Base-by-base conservation (phyloP, 2,888 invertebrate genomes). In the Cosmia pyralina region DNA sequence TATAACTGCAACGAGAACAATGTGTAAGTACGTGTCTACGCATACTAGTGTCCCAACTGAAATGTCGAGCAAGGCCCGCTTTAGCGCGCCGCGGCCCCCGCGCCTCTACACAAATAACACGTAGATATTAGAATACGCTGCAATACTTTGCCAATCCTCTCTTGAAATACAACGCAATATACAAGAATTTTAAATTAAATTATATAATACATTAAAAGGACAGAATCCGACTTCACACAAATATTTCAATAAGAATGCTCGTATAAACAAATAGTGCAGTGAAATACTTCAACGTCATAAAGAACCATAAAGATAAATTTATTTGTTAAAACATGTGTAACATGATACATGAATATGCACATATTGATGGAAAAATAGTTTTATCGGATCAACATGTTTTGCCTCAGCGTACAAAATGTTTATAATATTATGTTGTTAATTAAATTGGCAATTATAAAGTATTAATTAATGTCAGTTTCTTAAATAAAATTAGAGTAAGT, bases 21-120 rank as follows among this genome's bases (percentile, higher is more conserved):
- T 85, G 69, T 82, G 77, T 69, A 76, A 77, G 77, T 70, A 82
- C 85, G 85, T 85, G 85, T 78, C 84, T 80, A 75, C 75, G 85
- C 85, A 85, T 85, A 85, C 77, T 70, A 66, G 79, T 77, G 68
- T 38, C 60, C 38, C 46, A 64, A 59, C 71, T 76, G 75, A 82
- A 85, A 85, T 85, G 85, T 85, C 75, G 73, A 74, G 73, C 60
- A 67, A 63, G 44, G 62, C 58, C 46, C 66, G 71, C 62, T 60
- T 71, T 34, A 63, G 52, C 63, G 68, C 34, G 50, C 63, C 63
- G 62, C 63, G 50, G 60, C 52, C 22, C 11, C 8, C 11, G 68
- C 75, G 38, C 55, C 64, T 11, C 64, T 60, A 71, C 63, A 73
- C 72, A 72, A 81, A 72, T 72, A 77, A 62, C 69, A 74, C 44